Evolutionary conservation across 2,888 invertebrate species (phyloP).

Genomic region (Sphaeridia pumilis): DNA sequence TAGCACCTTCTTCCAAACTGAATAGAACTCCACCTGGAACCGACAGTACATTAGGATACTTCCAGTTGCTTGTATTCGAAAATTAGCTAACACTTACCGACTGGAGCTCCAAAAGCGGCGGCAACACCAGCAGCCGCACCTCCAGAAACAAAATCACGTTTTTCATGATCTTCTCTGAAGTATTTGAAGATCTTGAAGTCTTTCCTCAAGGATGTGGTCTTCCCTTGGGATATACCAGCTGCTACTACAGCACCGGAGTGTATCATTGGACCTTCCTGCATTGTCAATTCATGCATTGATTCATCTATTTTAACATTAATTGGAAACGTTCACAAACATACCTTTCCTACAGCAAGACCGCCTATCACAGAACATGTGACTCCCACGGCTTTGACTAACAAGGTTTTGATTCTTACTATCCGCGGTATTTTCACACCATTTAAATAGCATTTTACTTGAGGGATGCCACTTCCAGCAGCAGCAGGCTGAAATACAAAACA

Average conservation of each 20-base stretch:
- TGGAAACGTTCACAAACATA: no score
- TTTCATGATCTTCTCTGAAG: constrained; percentile 94
- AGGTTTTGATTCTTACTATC: constrained; percentile 83
- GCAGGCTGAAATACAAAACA: constrained; percentile 66
- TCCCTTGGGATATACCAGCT: constrained; percentile 94
- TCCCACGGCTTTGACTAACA: constrained; percentile 80
- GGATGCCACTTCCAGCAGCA: constrained; percentile 94
- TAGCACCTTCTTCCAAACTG: constrained; percentile 93
- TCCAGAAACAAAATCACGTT: constrained; percentile 93
- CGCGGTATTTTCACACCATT: constrained; percentile 94
- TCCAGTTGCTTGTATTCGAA: no score
- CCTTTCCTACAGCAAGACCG: constrained; percentile 92
- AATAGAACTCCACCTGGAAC: constrained; percentile 91
- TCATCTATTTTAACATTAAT: no score
- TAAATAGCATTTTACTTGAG: constrained; percentile 94
- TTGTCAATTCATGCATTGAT: no score
- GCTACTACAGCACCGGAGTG: constrained; percentile 96
- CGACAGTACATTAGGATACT: no score
- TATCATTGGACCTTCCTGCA: constrained; percentile 96
- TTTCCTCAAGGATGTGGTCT: constrained; percentile 69
- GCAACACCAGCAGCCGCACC: constrained; percentile 96
- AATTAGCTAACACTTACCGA: no score
- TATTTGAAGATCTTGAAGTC: constrained; percentile 74
- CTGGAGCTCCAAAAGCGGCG: constrained; percentile 94
- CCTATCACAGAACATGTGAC: constrained; percentile 90